Evolutionary conservation across 2,888 invertebrate genomes (phyloP).

Genomic region (Ophioninae sp.): DNA sequence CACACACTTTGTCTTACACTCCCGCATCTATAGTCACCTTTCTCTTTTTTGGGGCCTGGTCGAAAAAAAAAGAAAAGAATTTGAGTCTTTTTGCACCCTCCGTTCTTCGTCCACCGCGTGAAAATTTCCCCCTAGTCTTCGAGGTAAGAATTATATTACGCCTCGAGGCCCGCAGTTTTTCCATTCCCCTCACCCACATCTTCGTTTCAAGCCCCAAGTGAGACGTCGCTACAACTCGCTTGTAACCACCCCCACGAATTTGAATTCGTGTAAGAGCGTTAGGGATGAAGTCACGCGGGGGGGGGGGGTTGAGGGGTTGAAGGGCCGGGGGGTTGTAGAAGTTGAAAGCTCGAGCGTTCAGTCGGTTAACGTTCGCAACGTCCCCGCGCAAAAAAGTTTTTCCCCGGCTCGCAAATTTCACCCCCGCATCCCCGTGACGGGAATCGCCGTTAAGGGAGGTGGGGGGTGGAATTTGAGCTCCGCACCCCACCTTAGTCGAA

Average conservation of each 20-base stretch:
- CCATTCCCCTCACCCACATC: neutral
- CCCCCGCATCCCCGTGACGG: neutral
- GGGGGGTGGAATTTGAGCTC: too few relatives aligned
- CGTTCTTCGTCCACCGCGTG: neutral
- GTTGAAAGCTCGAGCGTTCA: conserved; percentile 31
- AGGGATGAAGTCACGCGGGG: conserved; percentile 11
- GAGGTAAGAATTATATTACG: conserved; percentile 43
- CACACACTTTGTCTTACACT: too few relatives aligned
- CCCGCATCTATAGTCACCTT: too few relatives aligned
- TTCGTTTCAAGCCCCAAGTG: conserved; percentile 5
- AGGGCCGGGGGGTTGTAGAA: conserved; percentile 8
- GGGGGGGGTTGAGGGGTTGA: conserved; percentile 5
- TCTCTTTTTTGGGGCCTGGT: neutral
- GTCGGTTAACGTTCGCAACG: conserved; percentile 64
- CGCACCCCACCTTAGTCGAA: neutral
- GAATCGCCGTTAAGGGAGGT: too few relatives aligned
- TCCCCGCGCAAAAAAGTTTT: conserved; percentile 57
- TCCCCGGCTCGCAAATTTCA: conserved; percentile 18
- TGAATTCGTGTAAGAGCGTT: conserved; percentile 59
- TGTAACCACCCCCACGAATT: conserved; percentile 42
- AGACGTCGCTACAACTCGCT: conserved; percentile 25
- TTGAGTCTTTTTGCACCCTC: conserved; percentile 16
- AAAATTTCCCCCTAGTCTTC: conserved; percentile 10
- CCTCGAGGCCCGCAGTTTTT: neutral
- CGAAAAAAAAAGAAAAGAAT: conserved; percentile 21